Evolutionary conservation across 2,797 vertebrate species (phyloP), one percentile per base, ranked within the genome.

Genomic region (Scomberomorus guttatus): DNA sequence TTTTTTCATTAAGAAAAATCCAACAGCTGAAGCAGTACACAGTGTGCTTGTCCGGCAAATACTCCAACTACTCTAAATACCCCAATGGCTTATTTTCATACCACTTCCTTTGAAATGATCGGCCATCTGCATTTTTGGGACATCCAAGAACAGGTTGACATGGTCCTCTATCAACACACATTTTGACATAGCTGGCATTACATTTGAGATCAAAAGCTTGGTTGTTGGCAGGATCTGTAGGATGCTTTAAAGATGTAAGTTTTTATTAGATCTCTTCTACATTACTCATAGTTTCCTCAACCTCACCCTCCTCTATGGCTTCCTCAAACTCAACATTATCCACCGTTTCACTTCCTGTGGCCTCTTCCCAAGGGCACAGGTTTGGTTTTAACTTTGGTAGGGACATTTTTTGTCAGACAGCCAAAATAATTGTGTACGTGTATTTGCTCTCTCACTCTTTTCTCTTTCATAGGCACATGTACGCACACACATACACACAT

Each of bases 121-220:
- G 2, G 11, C 50, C 50, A 51, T 51, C 50, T 51, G 50, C 3
- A 51, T 51, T 51, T 51, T n/a, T 51, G 50, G 50, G 20, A 51
- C 50, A 51, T 51, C 50, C 22, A n/a, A 51, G 50, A 13, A 51
- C 50, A 51, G 6, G 50, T 20, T 51, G 50, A 20, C 50, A 51
- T 51, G 20, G 50, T 51, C 50, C 50, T 51, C 50, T 20, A 50
- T 50, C 46, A 50, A 51, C 50, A 20, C 50, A 51, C 50, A 51
- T n/a, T 51, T 51, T n/a, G 50, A 51, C 50, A 51, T 51, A 51
- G 20, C 50, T 51, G 50, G 50, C 50, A 51, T 51, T 51, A 51
- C 50, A 51, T 1, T 51, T 51, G 11, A 51, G 18, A 51, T 51
- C 50, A 20, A 51, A 51, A 51, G 17, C 50, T 51, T 51, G 50